A percentile compares a stretch with the other conserved stretches of the same genome.
These are phyloP conservation scores for Lepidotrigona ventralis DNA, from an alignment of 1,140 invertebrate genomes.

Conservation along the genomic window DNA sequence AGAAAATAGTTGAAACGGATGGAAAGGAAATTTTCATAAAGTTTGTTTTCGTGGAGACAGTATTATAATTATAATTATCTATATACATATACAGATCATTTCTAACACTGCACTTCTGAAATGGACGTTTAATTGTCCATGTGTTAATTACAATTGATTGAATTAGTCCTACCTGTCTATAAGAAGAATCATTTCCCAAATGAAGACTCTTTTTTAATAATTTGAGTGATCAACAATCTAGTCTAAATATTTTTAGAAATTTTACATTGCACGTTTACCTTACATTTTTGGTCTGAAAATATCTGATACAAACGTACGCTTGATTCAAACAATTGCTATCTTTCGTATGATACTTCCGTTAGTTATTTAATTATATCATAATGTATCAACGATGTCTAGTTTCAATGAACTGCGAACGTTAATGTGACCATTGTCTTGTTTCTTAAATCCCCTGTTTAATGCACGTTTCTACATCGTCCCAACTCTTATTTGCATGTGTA, in stretches of 20 bases:
- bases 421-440: neutral
- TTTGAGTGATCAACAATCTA: neutral
- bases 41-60: too few species aligned
- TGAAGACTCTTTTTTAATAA: neutral
- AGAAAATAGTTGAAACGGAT: neutral
- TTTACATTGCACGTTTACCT: neutral
- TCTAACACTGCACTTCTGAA: too few species aligned
- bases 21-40: too few species aligned
- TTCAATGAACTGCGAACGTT: neutral
- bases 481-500: neutral
- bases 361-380: constrained; percentile 5
- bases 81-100: too few species aligned
- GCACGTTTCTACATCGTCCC: neutral
- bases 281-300: neutral
- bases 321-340: neutral
- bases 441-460: neutral
- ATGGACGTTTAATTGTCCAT: too few species aligned
- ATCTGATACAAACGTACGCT: too few species aligned
- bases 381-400: neutral
- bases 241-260: neutral
- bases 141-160: too few species aligned
- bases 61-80: too few species aligned
- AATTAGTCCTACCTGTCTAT: too few species aligned
- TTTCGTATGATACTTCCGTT: neutral
- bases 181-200: neutral